Conservation (phyloP, 2,888 invertebrate genomes). For the Adelphocoris suturalis region DNA sequence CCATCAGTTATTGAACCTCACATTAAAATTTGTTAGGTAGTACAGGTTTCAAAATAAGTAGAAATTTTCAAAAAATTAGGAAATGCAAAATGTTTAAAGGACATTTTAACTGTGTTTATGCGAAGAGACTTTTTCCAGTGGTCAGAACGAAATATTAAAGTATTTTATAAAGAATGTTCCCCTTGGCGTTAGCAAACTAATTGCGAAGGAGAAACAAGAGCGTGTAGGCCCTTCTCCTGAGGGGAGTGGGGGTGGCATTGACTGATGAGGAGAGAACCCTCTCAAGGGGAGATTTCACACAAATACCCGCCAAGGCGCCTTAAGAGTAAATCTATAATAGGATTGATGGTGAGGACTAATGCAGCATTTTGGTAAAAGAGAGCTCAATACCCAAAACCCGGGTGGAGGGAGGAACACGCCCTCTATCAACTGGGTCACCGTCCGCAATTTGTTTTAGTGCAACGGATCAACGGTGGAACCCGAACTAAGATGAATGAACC, state of each 20-base stretch:
- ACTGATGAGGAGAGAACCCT: constrained; percentile 71
- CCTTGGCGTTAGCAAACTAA: constrained; percentile 34
- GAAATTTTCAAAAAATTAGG: no score
- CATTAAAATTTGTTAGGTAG: no score
- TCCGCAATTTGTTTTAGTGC: constrained; percentile 53
- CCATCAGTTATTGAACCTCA: no score
- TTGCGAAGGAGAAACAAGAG: constrained; percentile 54
- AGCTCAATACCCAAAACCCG: background rate
- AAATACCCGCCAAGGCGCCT: constrained; percentile 68
- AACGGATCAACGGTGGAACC: background rate
- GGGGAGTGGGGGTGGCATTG: constrained; percentile 71
- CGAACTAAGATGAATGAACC: constrained; percentile 45
- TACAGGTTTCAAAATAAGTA: no score
- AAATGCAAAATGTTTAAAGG: no score
- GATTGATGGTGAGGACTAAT: constrained; percentile 70
- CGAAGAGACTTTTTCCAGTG: no score
- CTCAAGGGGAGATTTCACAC: constrained; percentile 71
- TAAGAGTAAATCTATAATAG: constrained; percentile 72
- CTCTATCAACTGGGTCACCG: constrained; percentile 55
- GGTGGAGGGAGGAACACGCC: background rate
- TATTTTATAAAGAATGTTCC: background rate
- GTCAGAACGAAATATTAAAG: no score
- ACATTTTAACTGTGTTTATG: no score
- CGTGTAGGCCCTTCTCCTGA: background rate
- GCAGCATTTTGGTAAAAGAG: constrained; percentile 1